Evolutionary conservation across 2,113 vertebrate species (phyloP), one percentile per base, ranked within the genome.

Genomic region (Microcebus ravelobensis): DNA sequence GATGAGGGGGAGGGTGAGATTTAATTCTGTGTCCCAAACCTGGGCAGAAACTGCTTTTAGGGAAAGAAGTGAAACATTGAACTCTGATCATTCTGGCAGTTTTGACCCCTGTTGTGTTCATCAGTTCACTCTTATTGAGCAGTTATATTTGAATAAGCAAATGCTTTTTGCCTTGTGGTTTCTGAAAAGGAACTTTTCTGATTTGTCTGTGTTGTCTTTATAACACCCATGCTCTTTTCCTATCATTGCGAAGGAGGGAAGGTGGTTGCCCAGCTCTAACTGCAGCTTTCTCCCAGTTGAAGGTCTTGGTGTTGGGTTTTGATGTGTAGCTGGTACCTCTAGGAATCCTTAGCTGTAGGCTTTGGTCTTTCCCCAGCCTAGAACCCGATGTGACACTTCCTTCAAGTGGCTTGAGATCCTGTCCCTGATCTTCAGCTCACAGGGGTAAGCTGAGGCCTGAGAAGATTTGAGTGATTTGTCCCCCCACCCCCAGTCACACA

Each of bases 391-490:
- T 88, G 84, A 63, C 71, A 95, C 7, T 81, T 90, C 52, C 31
- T 94, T 92, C 31, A 88, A 84, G 79, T 91, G 80, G 23, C 61
- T 92, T 86, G n/a, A 82, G 76, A 89, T 73, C 59, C 85, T 50
- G 27, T 79, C n/a, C 57, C 85, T 90, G 76, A 96, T 74, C 63
- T 57, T 97, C n/a, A 31, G 31, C 31, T 79, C 61, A 42, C 27
- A 3, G n/a, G 36, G 20, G 67, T 63, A 82, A 25, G 48, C 36
- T 1, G 80, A 81, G 67, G 34, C 11, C 65, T 86, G 77, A 84
- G 80, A 84, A 80, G 87, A 39, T 88, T 57, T 42, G 36, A 84
- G 65, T 57, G 50, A 52, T 84, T 95, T 94, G 61, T 15, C 1
- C 77, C 48, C 29, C 65, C 73, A 73, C 52, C 52, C 52, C 52